Conservation (phyloP, 1,140 invertebrate species). For the Neodiprion fabricii region DNA sequence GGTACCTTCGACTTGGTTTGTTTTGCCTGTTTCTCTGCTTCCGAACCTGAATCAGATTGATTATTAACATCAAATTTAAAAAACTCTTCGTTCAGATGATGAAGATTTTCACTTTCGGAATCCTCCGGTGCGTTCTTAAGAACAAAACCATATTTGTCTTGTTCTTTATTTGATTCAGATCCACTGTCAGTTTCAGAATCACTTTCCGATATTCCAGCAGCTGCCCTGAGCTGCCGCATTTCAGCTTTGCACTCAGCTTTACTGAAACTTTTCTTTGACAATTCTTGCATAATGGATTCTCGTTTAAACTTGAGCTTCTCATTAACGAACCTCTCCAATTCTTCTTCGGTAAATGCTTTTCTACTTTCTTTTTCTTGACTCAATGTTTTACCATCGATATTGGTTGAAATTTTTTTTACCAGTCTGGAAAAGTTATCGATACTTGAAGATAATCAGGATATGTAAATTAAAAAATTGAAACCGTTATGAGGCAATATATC, state of each 20-base stretch:
- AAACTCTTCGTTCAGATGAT: slow-evolving; percentile 14
- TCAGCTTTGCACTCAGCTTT: slow-evolving; percentile 7
- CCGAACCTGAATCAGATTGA: slow-evolving; percentile 20
- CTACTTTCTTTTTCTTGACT: slow-evolving; percentile 4
- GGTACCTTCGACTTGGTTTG: neutral
- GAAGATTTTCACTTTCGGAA: slow-evolving; percentile 8
- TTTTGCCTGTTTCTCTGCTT: slow-evolving; percentile 17
- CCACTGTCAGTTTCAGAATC: slow-evolving; percentile 17
- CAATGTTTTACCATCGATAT: neutral
- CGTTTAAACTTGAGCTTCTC: slow-evolving; percentile 10
- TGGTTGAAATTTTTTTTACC: neutral
- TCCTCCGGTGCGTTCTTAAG: neutral
- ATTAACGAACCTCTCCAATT: slow-evolving; percentile 12
- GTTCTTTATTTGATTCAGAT: slow-evolving; percentile 9
- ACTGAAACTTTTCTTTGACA: neutral
- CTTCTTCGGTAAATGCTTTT: neutral
- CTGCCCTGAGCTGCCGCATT: neutral
- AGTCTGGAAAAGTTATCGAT: neutral
- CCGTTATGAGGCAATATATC: no score
- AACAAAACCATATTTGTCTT: slow-evolving; percentile 2
- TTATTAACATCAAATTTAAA: slow-evolving; percentile 20
- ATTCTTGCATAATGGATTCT: slow-evolving; percentile 9
- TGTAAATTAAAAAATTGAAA: neutral
- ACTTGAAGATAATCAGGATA: neutral
- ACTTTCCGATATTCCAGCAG: slow-evolving; percentile 12